Percentiles rank a stretch among this genome's conserved stretches.
Conservation (phyloP, 35 echinoderm and acorn worm genomes). For the Antedon bifida region DNA sequence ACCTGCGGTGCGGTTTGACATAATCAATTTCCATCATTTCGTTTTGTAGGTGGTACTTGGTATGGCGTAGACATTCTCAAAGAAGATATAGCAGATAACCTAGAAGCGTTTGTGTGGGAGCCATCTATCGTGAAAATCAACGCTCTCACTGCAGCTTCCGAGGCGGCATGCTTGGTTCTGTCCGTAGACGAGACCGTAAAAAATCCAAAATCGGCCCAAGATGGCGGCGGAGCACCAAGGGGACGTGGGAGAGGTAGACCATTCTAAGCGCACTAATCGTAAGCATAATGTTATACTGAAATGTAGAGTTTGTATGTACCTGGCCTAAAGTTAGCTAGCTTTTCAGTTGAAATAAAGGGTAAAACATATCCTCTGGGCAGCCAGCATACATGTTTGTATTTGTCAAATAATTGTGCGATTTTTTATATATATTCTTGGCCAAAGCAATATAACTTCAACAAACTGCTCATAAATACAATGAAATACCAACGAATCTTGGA, state of each 20-base stretch:
- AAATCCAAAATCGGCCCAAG: conserved; percentile 72
- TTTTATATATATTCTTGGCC: too few species aligned
- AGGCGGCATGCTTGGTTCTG: conserved; percentile 82
- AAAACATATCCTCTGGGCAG: too few species aligned
- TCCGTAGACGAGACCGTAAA: conserved; percentile 97
- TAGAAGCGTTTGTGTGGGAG: conserved; percentile 95
- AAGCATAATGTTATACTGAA: neutral
- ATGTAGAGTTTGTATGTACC: neutral
- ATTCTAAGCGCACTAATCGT: neutral
- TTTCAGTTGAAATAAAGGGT: neutral
- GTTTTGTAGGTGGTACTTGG: conserved; percentile 57
- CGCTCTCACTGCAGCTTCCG: conserved; percentile 89
- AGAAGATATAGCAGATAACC: conserved; percentile 90
- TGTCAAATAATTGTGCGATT: too few species aligned
- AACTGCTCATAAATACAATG: too few species aligned
- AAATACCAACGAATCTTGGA: too few species aligned
- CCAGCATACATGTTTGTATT: too few species aligned
- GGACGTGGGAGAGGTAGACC: conserved; percentile 83
- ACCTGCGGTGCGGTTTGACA: too few species aligned
- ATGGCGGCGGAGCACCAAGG: conserved; percentile 43
- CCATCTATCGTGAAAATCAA: conserved; percentile 95
- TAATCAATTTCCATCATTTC: neutral
- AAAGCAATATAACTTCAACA: too few species aligned
- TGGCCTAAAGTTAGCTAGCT: neutral
- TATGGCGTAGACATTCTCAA: conserved; percentile 88